Percentiles rank a stretch among this genome's conserved stretches.
These are phyloP conservation scores for Phylloscopus collybita DNA, from an alignment of 2,797 vertebrate genomes.

Conservation along the genomic window DNA sequence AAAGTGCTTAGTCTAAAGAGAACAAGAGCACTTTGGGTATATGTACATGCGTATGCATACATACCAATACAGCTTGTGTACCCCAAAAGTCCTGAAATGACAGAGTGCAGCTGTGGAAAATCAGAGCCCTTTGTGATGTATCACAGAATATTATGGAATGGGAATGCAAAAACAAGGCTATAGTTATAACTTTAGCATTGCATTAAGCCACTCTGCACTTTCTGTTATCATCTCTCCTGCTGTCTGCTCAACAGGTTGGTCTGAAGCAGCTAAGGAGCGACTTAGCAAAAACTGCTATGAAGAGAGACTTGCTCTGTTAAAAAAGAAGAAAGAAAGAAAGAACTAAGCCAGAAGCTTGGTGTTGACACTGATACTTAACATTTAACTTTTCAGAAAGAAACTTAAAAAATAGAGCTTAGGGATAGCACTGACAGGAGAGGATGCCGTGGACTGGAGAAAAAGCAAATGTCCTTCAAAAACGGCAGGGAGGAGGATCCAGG, in stretches of 20 bases:
- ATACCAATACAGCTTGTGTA: neutral
- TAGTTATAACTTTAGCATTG: neutral
- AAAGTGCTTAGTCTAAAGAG: neutral
- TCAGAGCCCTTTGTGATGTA: neutral
- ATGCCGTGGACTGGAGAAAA: neutral
- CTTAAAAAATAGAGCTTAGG: neutral
- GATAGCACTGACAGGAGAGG: neutral
- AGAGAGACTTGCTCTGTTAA: neutral
- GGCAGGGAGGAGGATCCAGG: no score
- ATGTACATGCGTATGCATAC: rapidly evolving
- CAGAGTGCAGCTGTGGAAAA: neutral
- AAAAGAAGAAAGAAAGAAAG: neutral
- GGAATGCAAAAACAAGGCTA: neutral
- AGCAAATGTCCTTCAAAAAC: neutral
- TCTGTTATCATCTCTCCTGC: neutral
- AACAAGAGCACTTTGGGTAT: neutral
- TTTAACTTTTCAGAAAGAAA: neutral
- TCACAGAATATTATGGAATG: neutral
- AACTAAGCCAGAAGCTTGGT: neutral
- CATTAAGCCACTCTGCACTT: neutral
- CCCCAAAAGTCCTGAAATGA: neutral
- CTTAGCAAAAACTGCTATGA: neutral
- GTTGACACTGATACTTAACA: neutral
- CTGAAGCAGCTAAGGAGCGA: neutral
- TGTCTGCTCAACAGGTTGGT: neutral